Conservation (phyloP, 1,140 invertebrate genomes). For the Dendrolimus punctatus region DNA sequence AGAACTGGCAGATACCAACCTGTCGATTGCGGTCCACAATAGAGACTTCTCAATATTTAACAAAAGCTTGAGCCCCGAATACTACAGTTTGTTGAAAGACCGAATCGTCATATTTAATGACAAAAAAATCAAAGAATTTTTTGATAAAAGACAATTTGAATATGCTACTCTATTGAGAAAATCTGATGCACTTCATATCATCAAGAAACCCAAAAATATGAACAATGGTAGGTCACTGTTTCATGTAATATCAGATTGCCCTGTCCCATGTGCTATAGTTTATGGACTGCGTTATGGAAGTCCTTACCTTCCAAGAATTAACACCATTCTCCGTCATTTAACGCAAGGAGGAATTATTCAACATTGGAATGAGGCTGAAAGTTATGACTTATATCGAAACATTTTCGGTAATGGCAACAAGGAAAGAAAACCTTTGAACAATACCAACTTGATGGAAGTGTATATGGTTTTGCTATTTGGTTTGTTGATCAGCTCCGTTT, state of each 20-base stretch:
- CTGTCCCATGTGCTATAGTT: slow-evolving; percentile 52
- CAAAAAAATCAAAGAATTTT: slow-evolving; percentile 37
- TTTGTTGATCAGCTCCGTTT: slow-evolving; percentile 25
- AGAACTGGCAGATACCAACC: slow-evolving; percentile 35
- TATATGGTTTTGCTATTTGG: slow-evolving; percentile 44
- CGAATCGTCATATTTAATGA: slow-evolving; percentile 44
- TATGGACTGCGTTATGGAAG: slow-evolving; percentile 56
- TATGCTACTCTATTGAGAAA: slow-evolving; percentile 50
- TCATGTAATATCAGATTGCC: slow-evolving; percentile 45
- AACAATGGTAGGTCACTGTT: slow-evolving; percentile 44
- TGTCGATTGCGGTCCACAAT: slow-evolving; percentile 52
- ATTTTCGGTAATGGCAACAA: slow-evolving; percentile 33
- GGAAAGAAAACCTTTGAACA: slow-evolving; percentile 37
- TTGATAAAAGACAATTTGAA: slow-evolving; percentile 42
- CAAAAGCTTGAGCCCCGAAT: slow-evolving; percentile 28
- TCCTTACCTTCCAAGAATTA: slow-evolving; percentile 42
- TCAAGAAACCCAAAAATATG: slow-evolving; percentile 39
- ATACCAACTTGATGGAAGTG: slow-evolving; percentile 38
- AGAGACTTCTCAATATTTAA: slow-evolving; percentile 40
- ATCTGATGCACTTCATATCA: slow-evolving; percentile 42
- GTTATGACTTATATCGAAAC: slow-evolving; percentile 25
- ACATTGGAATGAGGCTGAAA: slow-evolving; percentile 46
- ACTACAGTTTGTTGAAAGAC: slow-evolving; percentile 23
- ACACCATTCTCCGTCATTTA: slow-evolving; percentile 40
- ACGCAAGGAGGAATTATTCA: slow-evolving; percentile 51